Evolutionary conservation across 2,888 invertebrate species (phyloP), one percentile per base, ranked within the genome.

Genomic region (Campoplex capitator): DNA sequence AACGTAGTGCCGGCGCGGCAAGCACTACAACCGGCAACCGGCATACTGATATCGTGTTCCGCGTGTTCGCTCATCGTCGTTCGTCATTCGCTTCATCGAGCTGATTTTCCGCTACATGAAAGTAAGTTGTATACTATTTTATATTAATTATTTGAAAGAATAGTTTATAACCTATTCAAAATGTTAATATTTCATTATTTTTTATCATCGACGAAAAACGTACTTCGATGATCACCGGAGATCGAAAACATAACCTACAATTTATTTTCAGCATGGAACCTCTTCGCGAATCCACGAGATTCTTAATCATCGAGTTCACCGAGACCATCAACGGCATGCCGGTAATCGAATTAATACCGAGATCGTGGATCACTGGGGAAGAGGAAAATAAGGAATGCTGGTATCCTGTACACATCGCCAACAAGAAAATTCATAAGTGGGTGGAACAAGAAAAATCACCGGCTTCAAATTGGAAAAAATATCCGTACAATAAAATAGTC

Each of bases 401-500:
- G 65, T 65, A 65, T 35, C 65, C 65, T 1, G 13, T 3, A 16
- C 16, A 65, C 35, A 8, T 8, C 16, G 3, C 65, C 1, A 13
- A 9, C 13, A 65, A 65, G 16, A 65, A 35, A 65, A 35, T 65
- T 32, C 65, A 32, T 1, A 65, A 65, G 16, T 65, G 65, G 65
- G 68, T 68, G 2, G n/a, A 42, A n/a, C 42, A 42, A 42, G 68
- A 68, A 68, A 68, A 68, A 23, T 18, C 38, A 23, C 68, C 68
- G 42, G 16, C 42, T 11, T 68, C 68, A 6, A 23, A 42, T 42
- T 70, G 42, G 68, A 42, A 42, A n/a, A 70, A 70, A 70, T 42
- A 68, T 68, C 42, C 68, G 18, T 18, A 18, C 42, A 42, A 9
- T 2, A 65, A 65, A 65, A 65, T 65, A 65, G 3, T 65, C 16